These are phyloP conservation scores for Polyommatus icarus DNA, from an alignment of 2,888 invertebrate species.

Conservation along the genomic window DNA sequence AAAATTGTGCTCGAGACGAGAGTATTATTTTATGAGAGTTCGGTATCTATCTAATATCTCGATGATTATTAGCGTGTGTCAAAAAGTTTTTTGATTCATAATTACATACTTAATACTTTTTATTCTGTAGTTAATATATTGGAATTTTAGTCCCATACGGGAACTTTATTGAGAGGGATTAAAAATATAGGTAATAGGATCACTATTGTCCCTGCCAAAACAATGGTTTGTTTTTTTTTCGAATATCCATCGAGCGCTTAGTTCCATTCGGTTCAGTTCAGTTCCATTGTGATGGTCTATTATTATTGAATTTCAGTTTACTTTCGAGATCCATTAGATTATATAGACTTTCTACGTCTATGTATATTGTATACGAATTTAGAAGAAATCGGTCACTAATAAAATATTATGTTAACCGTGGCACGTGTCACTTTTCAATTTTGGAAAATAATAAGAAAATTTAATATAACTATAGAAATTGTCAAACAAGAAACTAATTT, in stretches of 20 bases:
- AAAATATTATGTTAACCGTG: not conserved
- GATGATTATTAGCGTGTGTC: not conserved
- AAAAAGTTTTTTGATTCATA: not conserved
- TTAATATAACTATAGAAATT: not conserved
- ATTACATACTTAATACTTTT: not conserved
- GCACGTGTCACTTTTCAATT: not conserved
- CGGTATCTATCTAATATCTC: not conserved
- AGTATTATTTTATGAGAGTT: not conserved
- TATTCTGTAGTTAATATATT: not conserved
- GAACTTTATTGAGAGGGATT: not conserved
- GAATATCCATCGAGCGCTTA: constrained; percentile 25
- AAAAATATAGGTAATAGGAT: constrained; percentile 10
- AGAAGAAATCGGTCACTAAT: not conserved
- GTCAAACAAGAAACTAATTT: not conserved
- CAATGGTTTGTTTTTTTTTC: constrained; percentile 10
- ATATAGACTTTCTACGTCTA: not conserved
- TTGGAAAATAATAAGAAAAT: not conserved
- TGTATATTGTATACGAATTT: not conserved
- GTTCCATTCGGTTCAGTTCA: too few relatives aligned
- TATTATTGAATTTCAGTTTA: constrained; percentile 33
- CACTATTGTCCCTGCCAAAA: not conserved
- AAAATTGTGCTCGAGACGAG: not conserved
- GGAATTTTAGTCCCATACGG: not conserved
- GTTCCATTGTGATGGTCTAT: constrained; percentile 29
- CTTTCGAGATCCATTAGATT: constrained; percentile 26